phyloP scores from a whole-genome alignment of 2,888 invertebrate species.

The Sepiola atlantica region DNA sequence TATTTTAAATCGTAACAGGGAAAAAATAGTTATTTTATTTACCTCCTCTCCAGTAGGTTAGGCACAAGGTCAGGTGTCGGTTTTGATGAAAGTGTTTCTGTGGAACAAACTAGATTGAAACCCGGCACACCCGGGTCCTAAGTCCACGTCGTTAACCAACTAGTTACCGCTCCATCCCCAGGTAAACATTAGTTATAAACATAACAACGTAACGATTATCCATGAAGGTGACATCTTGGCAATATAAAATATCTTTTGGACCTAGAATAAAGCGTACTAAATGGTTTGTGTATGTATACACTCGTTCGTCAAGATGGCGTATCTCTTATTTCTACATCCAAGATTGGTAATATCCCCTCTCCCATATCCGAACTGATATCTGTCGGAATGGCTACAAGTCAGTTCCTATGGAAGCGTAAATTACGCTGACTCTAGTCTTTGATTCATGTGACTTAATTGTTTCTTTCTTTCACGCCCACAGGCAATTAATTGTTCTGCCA shows the following conservation, averaged over 20 bases:
- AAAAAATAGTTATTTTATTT: no score
- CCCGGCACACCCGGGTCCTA: no score
- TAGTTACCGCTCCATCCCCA: no score
- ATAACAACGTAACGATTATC: not conserved
- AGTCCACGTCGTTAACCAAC: no score
- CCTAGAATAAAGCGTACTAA: not conserved
- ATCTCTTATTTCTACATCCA: not conserved
- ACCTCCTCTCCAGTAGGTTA: no score
- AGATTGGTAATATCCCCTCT: not conserved
- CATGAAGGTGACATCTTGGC: not conserved
- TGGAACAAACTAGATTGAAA: no score
- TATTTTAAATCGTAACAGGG: no score
- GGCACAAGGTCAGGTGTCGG: no score
- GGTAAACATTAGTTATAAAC: not conserved
- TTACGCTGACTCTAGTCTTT: not conserved
- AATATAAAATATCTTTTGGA: not conserved
- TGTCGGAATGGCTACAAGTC: not conserved
- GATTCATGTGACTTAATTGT: not conserved
- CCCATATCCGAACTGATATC: not conserved
- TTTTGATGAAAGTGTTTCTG: no score
- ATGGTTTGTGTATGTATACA: not conserved
- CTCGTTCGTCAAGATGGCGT: not conserved
- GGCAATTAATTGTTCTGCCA: no score
- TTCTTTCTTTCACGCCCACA: no score
- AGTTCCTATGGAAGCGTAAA: not conserved